Base-by-base conservation (phyloP, 2,888 invertebrate genomes). In the Trissolcus brochymenae region DNA sequence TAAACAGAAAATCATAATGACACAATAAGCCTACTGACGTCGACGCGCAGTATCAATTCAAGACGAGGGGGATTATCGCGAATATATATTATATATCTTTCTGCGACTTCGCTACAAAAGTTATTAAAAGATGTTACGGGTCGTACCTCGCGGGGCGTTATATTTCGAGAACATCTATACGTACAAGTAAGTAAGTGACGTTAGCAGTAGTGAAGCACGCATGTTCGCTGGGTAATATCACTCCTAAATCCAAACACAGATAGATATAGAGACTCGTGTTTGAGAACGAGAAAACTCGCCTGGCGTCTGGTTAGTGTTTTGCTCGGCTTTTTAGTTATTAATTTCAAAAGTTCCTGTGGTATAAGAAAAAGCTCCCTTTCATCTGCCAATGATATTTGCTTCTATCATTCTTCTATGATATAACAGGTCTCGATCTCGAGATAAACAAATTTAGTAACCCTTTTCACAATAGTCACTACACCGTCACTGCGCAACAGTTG, bases 81-180 rank as follows among this genome's bases (percentile, higher is more conserved):
- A 62, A 59, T 73, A 72, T 70, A 66, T 70, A 62, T 59, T 74
- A 59, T 54, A 73, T 25, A 51, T 60, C n/a, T 16, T 60, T 60
- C 53, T 40, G 55, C 72, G 61, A 71, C 56, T 68, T 41, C 50
- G 73, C n/a, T 54, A 35, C 53, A 76, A 81, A 65, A 81, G 81
- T 83, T 83, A 83, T 83, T 83, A 84, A 84, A 82, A 82, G 81
- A 77, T 75, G 75, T 57, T 17, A 62, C 55, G 49, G 46, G 54
- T 54, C 66, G 79, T 79, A 73, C 68, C 76, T 74, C 73, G 71
- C 61, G 64, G n/a, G 76, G 53, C 78, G 82, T 6, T 29, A 79
- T 84, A 84, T 84, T 84, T 84, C 80, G 79, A 81, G 71, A 74
- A 72, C 75, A 72, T 72, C 72, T 40, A 29, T 29, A 67, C 51